A percentile compares a stretch with the other conserved stretches of the same genome.
Conservation (phyloP, 2,888 invertebrate genomes). For the Pomacea canaliculata region DNA sequence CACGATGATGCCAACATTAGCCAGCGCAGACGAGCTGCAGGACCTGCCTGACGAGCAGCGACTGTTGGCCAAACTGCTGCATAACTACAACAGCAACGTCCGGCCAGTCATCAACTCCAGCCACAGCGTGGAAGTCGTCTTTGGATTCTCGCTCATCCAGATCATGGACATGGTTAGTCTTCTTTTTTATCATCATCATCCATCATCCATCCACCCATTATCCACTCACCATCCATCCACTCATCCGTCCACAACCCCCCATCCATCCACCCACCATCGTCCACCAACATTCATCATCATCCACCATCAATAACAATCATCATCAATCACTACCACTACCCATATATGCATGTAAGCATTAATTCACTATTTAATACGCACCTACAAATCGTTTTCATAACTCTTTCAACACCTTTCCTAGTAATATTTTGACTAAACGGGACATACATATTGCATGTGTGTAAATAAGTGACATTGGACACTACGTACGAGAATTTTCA, state of each 20-base stretch:
- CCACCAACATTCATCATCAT: background rate
- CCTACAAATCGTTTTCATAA: too few species aligned
- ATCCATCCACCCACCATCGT: too few species aligned
- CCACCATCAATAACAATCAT: background rate
- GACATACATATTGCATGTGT: too few species aligned
- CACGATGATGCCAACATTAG: background rate
- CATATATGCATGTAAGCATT: too few species aligned
- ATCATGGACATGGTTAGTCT: slow-evolving; percentile 74
- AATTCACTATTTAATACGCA: too few species aligned
- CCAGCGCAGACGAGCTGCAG: slow-evolving; percentile 1
- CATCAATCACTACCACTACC: background rate
- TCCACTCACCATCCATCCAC: too few species aligned
- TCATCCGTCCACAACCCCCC: too few species aligned
- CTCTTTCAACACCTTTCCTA: too few species aligned
- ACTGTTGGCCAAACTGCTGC: slow-evolving; percentile 70
- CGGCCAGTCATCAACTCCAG: slow-evolving; percentile 73
- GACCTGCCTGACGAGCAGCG: slow-evolving; percentile 69
- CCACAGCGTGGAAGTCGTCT: slow-evolving; percentile 70
- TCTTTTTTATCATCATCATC: background rate
- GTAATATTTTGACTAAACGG: too few species aligned
- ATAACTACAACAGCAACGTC: slow-evolving; percentile 72
- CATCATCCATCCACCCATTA: too few species aligned
- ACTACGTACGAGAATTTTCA: too few species aligned
- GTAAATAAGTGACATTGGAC: too few species aligned
- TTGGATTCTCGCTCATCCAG: slow-evolving; percentile 73